phyloP scores from a whole-genome alignment of 1,140 invertebrate genomes.

The Nylanderia fulva region DNA sequence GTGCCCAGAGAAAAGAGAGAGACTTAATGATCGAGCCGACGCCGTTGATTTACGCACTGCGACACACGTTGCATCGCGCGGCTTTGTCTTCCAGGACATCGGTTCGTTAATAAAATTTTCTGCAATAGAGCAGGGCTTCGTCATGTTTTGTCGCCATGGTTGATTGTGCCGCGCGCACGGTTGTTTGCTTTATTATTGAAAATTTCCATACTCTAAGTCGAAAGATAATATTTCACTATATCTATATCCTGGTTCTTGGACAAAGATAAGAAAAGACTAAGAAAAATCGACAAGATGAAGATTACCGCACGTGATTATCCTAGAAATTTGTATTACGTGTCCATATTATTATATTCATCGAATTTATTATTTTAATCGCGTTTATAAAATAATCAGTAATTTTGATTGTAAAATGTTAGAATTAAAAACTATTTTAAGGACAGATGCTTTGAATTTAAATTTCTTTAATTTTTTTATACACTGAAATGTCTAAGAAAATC shows the following conservation, averaged over 20 bases:
- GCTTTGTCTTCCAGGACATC: conserved; percentile 80
- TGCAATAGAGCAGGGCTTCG: conserved; percentile 69
- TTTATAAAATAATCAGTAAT: background rate
- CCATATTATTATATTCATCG: background rate
- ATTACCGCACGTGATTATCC: conserved; percentile 47
- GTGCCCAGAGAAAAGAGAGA: conserved; percentile 36
- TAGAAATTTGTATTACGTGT: background rate
- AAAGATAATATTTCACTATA: conserved; percentile 63
- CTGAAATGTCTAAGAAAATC: background rate
- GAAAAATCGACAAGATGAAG: background rate
- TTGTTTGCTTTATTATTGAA: conserved; percentile 77
- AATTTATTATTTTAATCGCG: background rate
- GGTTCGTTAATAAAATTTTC: conserved; percentile 80
- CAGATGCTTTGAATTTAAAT: background rate
- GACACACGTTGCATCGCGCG: conserved; percentile 57
- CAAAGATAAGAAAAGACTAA: background rate
- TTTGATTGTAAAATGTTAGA: background rate
- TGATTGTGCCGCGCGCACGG: background rate
- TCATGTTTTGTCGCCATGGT: conserved; percentile 56
- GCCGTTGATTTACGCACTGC: conserved; percentile 75
- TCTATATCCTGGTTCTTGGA: conserved; percentile 13
- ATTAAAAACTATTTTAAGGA: background rate
- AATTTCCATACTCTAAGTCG: conserved; percentile 67
- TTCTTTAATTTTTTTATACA: background rate
- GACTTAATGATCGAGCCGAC: conserved; percentile 71